phyloP scores from a whole-genome alignment of 2,888 invertebrate species.

The Sinhomidia bicolor region DNA sequence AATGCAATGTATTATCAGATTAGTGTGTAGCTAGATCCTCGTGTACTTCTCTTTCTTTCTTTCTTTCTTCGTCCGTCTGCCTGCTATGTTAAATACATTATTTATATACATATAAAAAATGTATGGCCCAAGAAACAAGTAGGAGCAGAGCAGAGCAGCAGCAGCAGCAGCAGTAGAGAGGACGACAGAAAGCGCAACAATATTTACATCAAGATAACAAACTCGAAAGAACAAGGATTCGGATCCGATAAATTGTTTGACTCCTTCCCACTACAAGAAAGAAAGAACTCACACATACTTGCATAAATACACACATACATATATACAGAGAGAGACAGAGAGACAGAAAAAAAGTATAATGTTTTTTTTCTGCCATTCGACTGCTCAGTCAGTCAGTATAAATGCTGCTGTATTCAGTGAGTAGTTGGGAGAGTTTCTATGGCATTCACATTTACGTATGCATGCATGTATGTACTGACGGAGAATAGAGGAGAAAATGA shows the following conservation, averaged over 20 bases:
- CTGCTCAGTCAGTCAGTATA: too few species aligned
- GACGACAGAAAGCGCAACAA: slow-evolving; percentile 25
- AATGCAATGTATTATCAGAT: too few species aligned
- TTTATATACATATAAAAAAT: too few species aligned
- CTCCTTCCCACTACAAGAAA: slow-evolving; percentile 61
- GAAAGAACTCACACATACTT: slow-evolving; percentile 60
- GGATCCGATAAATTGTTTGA: slow-evolving; percentile 72
- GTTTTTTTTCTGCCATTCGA: too few species aligned
- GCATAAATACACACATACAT: slow-evolving; percentile 2
- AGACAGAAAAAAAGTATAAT: not conserved
- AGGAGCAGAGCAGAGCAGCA: not conserved
- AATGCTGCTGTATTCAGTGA: too few species aligned
- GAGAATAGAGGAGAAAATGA: not conserved
- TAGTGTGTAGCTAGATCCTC: not conserved
- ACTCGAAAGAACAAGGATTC: slow-evolving; percentile 67
- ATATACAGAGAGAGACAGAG: not conserved
- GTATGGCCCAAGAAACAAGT: too few species aligned
- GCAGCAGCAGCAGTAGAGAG: not conserved
- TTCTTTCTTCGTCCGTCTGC: too few species aligned
- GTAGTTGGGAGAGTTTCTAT: too few species aligned
- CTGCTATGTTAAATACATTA: too few species aligned
- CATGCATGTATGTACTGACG: not conserved
- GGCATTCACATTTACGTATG: too few species aligned
- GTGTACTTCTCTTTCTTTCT: too few species aligned
- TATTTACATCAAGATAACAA: slow-evolving; percentile 64